Percentiles rank a stretch among this genome's conserved stretches.
phyloP scores from a whole-genome alignment of 2,113 vertebrate species.

The Megaceryle torquata region DNA sequence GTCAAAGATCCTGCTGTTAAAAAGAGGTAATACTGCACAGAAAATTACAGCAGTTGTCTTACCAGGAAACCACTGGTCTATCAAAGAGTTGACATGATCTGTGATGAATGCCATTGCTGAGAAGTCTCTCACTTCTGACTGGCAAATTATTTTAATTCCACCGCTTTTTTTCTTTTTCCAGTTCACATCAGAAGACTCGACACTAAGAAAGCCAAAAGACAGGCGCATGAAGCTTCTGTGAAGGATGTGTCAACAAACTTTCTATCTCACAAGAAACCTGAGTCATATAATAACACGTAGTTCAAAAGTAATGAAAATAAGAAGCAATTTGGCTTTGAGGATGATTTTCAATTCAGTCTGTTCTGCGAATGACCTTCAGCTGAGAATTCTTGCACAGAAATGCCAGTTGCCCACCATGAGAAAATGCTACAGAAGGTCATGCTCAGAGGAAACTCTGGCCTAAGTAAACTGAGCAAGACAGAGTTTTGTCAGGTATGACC shows the following conservation, averaged over 20 bases:
- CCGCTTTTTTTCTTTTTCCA: constrained; percentile 98
- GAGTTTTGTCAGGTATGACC: background rate
- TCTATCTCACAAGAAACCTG: background rate
- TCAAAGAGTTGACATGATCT: constrained; percentile 92
- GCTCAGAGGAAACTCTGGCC: background rate
- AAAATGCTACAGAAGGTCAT: background rate
- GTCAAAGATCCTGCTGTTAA: constrained; percentile 17
- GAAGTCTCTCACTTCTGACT: constrained; percentile 92
- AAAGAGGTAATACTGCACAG: background rate
- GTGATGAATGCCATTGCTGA: constrained; percentile 98
- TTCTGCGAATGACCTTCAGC: background rate
- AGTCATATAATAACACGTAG: background rate
- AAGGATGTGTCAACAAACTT: background rate
- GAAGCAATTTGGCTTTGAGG: background rate
- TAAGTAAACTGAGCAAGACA: background rate
- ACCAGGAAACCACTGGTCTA: constrained; percentile 99
- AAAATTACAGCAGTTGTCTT: constrained; percentile 56
- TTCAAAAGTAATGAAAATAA: background rate
- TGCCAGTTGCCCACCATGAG: background rate
- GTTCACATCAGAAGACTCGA: constrained; percentile 93
- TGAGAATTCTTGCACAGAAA: background rate
- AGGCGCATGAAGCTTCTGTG: background rate
- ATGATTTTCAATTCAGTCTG: background rate
- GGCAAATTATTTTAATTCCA: constrained; percentile 94
- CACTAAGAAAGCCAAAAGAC: constrained; percentile 70